Base-by-base conservation (phyloP, 2,113 vertebrate species). In the Neoarius graeffei region DNA sequence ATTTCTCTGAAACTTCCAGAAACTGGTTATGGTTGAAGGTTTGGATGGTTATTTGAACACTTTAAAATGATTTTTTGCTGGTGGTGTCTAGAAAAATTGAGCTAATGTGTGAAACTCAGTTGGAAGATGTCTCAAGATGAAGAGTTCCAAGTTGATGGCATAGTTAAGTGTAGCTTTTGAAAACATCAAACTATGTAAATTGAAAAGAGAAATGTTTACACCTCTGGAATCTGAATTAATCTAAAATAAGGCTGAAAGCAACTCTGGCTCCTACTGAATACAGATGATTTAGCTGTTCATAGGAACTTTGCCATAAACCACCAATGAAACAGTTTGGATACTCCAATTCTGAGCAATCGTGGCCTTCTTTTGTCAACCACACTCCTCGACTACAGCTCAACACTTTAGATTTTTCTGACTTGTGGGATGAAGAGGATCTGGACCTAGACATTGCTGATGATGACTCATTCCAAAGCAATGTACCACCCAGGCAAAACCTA, bases 391-490 rank as follows among this genome's bases (percentile, higher is more conserved):
- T 96, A 23, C 90, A 91, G 77, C 93, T 96, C 20, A 90, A 95
- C 89, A 83, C 94, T 35, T 92, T 96, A 74, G 95, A 96, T 64
- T 96, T 96, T 88, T 94, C 95, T 0, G 95, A 96, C 85, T 93
- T 96, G n/a, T 95, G 95, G 93, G 95, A 96, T 54, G 95, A 96
- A 20, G 95, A 95, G 54, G 95, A 93, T 81, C 85, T 91, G 7
- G 91, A 87, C 15, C 30, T 81, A 66, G 90, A 94, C 83, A 81
- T 89, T 7, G 60, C 60, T 11, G 94, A 94, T 50, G 93, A 94
- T 6, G 93, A 94, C 56, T 83, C 71, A 17, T 25, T 81, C 1
- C 54, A 56, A 15, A 14, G 62, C 20, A 66, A 64, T 66, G 42
- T 0, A n/a, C 23, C 84, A 1, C 15, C 23, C 76, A 80, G 14